Evolutionary conservation across 2,888 invertebrate genomes (phyloP), one percentile per base, ranked within the genome.

Genomic region (Gastrophysa polygoni): DNA sequence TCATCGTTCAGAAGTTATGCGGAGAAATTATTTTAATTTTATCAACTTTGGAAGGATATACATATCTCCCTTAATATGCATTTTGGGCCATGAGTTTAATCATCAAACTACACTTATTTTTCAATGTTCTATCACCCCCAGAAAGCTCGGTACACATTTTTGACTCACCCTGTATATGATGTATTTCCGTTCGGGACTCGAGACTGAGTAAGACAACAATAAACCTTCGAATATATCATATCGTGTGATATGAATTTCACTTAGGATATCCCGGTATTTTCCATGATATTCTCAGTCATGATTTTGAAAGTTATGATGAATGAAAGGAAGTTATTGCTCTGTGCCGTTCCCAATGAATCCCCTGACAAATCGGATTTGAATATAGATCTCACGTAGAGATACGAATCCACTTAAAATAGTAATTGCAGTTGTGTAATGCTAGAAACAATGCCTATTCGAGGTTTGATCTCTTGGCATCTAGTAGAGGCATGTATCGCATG

Each of bases 321-420:
- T 32, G 29, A 49, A 49, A 51, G 50, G 50, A 32, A 51, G 34
- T 51, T 51, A 18, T 38, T 59, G 47, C 48, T 10, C 20, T 11
- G 6, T 32, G 52, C 34, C 54, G 47, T 28, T 54, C 47, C 32
- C 28, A 59, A 34, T 21, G 29, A 47, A 51, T 38, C 32, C 20
- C 24, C 38, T 59, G 59, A 54, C 59, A 60, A 60, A 54, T 55
- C 48, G 24, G 59, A 55, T 60, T 55, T 38, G 28, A 49, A 43
- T 16, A 52, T 21, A 18, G 38, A 38, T 21, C 38, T 38, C 21
- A 34, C 38, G 34, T 21, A 38, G 52, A 38, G 52, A 52, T 52
- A 52, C 24, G 52, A 21, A 18, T 34, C 50, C 34, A 51, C 32
- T 51, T 51, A 10, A 32, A 51, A 51, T 29, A 49, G 17, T 29